Percentiles rank a stretch among this genome's conserved stretches.
These are phyloP conservation scores for Diplazon laetatorius DNA, from an alignment of 2,888 invertebrate genomes.

Conservation along the genomic window DNA sequence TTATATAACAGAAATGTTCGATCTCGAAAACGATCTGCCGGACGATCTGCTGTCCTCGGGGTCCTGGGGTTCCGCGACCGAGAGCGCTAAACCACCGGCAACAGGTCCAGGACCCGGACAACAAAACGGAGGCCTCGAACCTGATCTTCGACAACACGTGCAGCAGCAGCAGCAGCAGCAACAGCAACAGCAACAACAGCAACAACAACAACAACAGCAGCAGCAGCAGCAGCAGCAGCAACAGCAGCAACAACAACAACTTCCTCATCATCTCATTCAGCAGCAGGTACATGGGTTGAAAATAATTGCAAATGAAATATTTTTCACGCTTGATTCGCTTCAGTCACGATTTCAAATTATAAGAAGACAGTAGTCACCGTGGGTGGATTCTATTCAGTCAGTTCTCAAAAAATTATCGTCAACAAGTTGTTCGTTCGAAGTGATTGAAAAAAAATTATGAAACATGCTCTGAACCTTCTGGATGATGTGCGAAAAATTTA, in stretches of 20 bases:
- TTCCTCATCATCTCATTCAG: constrained; percentile 78
- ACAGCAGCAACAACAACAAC: constrained; percentile 86
- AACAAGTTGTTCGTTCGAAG: too few relatives aligned
- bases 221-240: constrained; percentile 85
- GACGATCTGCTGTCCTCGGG: constrained; percentile 93
- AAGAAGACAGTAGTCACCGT: too few relatives aligned
- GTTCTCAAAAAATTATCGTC: too few relatives aligned
- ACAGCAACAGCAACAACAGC: constrained; percentile 86
- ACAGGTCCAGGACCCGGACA: constrained; percentile 92
- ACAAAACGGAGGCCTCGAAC: constrained; percentile 89
- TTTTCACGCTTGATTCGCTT: too few relatives aligned
- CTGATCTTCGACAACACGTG: constrained; percentile 83
- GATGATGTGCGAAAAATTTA: too few relatives aligned
- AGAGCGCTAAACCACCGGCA: constrained; percentile 90
- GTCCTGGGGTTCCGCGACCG: constrained; percentile 87
- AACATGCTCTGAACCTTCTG: too few relatives aligned
- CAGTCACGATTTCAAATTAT: too few relatives aligned
- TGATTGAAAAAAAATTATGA: too few relatives aligned
- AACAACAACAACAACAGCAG: constrained; percentile 78
- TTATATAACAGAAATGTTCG: constrained; percentile 93
- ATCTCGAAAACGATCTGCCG: constrained; percentile 95
- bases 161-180: constrained; percentile 85
- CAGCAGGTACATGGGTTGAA: constrained; percentile 78
- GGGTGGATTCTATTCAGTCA: too few relatives aligned
- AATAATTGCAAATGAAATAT: too few relatives aligned